These are phyloP conservation scores for Galendromus occidentalis DNA, from an alignment of 1,140 invertebrate species.

Conservation along the genomic window DNA sequence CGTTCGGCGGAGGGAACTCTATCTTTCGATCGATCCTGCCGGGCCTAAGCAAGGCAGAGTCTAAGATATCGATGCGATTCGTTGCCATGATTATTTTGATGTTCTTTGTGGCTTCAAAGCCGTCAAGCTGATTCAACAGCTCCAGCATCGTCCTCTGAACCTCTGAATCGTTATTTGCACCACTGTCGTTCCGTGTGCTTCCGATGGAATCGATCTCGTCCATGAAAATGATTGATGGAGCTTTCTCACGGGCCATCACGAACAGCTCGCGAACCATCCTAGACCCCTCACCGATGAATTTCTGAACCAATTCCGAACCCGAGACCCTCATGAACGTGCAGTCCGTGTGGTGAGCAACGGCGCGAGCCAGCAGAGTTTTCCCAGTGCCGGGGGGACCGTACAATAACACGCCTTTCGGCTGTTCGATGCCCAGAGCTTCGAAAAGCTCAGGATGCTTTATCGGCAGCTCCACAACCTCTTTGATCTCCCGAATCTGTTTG, in stretches of 20 bases:
- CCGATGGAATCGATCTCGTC: constrained; percentile 19
- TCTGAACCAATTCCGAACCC: constrained; percentile 36
- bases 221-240: constrained; percentile 17
- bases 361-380: constrained; percentile 24
- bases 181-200: constrained; percentile 1
- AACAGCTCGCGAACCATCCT: constrained; percentile 31
- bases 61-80: constrained; percentile 33
- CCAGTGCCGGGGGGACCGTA: constrained; percentile 30
- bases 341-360: constrained; percentile 23
- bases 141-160: constrained; percentile 23
- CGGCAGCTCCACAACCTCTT: constrained; percentile 95
- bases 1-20: constrained; percentile 30
- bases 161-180: constrained; percentile 12
- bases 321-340: constrained; percentile 35
- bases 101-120: constrained; percentile 22
- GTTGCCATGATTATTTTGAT: constrained; percentile 33
- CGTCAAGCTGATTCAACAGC: constrained; percentile 24
- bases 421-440: constrained; percentile 92
- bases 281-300: constrained; percentile 35
- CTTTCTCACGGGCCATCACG: constrained; percentile 13
- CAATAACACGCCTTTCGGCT: constrained; percentile 34
- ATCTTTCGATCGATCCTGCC: constrained; percentile 35
- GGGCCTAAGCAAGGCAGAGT: constrained; percentile 33
- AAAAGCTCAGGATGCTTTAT: constrained; percentile 98
- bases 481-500: constrained; percentile 98